These are phyloP conservation scores for Trachelus iudaicus DNA, from an alignment of 2,888 invertebrate species.

Conservation along the genomic window DNA sequence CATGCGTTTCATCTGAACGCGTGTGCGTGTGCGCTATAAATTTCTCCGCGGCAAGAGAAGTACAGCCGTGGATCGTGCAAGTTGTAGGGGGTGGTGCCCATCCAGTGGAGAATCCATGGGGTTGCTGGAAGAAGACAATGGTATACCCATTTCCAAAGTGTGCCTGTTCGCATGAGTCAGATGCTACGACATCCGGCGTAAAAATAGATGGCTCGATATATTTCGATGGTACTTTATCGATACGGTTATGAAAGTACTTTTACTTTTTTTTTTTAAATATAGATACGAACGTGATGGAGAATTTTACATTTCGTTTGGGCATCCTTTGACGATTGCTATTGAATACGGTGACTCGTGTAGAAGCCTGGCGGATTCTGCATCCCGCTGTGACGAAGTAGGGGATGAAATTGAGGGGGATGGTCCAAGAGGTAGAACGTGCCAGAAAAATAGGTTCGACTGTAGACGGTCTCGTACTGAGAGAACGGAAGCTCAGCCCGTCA, in stretches of 20 bases:
- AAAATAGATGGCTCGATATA: neutral
- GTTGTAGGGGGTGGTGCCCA: neutral
- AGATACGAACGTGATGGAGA: neutral
- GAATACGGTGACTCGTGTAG: neutral
- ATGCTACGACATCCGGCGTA: neutral
- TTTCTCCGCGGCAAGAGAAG: neutral
- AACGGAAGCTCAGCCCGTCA: constrained; percentile 44
- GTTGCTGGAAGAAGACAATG: neutral
- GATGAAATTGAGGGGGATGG: neutral
- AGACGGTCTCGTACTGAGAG: constrained; percentile 23
- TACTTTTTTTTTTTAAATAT: neutral
- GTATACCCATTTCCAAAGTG: neutral
- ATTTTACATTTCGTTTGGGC: neutral
- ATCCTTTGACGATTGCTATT: neutral
- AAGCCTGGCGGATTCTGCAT: neutral
- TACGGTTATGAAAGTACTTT: neutral
- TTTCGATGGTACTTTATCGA: neutral
- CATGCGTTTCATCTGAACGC: neutral
- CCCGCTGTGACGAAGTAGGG: neutral
- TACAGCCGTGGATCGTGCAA: neutral
- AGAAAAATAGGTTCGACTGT: constrained; percentile 29
- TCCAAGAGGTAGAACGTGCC: constrained; percentile 20
- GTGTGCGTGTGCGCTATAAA: neutral
- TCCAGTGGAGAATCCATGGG: neutral
- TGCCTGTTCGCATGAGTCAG: neutral